These are phyloP conservation scores for Myotis daubentonii DNA, from an alignment of 2,797 vertebrate genomes.

Conservation along the genomic window DNA sequence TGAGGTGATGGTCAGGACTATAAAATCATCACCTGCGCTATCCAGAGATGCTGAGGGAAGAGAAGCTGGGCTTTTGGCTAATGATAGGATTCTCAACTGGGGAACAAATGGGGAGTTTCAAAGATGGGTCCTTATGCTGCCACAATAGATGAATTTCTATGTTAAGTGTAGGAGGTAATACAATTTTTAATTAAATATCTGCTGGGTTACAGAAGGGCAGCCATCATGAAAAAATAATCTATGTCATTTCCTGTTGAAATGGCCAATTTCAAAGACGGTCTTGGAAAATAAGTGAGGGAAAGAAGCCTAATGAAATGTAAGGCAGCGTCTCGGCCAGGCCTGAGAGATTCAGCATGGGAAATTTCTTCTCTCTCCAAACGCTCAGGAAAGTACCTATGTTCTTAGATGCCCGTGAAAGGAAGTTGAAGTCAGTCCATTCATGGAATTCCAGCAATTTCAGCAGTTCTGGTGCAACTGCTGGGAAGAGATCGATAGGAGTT, in stretches of 20 bases:
- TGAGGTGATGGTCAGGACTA: not conserved
- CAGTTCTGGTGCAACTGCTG: fast-evolving
- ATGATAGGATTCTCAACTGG: fast-evolving
- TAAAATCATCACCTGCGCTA: fast-evolving
- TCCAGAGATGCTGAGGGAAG: not conserved
- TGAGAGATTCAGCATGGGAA: not conserved
- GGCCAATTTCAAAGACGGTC: not conserved
- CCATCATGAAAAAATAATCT: conserved; percentile 62
- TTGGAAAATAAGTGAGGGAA: not conserved
- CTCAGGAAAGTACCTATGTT: not conserved
- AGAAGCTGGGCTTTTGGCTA: not conserved
- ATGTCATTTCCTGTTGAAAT: conserved; percentile 46
- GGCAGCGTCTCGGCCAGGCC: fast-evolving
- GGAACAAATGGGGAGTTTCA: not conserved
- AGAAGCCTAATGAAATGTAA: not conserved
- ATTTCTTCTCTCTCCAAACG: not conserved
- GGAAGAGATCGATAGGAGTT: not conserved
- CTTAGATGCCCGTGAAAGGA: not conserved
- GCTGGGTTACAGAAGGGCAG: not conserved
- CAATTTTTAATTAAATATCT: conserved; percentile 48
- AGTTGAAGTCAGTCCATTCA: not conserved
- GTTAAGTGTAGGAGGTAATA: conserved; percentile 26
- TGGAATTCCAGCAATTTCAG: not conserved
- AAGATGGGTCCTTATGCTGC: not conserved
- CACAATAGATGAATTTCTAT: not conserved